Base-by-base conservation (phyloP, 2,888 invertebrate genomes). In the Drepanosiphum platanoidis region DNA sequence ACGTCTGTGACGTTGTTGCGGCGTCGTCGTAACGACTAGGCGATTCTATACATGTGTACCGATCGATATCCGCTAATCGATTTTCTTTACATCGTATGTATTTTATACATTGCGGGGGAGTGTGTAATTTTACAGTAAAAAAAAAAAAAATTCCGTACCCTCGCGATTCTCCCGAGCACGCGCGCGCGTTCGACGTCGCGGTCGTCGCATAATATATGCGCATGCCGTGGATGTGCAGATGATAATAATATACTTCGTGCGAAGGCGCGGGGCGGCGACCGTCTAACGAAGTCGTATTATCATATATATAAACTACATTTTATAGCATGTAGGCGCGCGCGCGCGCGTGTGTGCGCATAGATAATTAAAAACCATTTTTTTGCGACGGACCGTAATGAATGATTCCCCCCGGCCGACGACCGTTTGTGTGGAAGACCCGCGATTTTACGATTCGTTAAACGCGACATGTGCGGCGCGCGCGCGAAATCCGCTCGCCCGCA, bases 251-350 rank as follows among this genome's bases (percentile, higher is more conserved):
- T 42, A 42, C 42, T 5, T 42, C 5, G 5, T 42, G 42, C 11
- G 42, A 42, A 5, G 42, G 42, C 0, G 27, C 61, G 61, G 22
- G 30, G 34, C 39, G 15, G 36, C 30, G 64, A 9, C 27, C 39
- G 78, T 64, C 64, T 78, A 78, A 78, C 64, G 78, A 78, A 78
- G 64, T 78, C 18, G 30, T 32, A 78, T 64, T 78, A 64, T 36
- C 27, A 27, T 75, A 58, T 3, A 30, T 22, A 42, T n/a, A n/a
- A n/a, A n/a, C n/a, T n/a, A n/a, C n/a, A n/a, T n/a, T n/a, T n/a
- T n/a, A n/a, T n/a, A n/a, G n/a, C 13, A 36, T 36, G 15, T n/a
- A 34, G 1, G 11, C 7, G 46, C 22, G 7, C 39, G 39, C 42
- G 66, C 46, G 66, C 79, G 66, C 32, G n/a, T 32, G 64, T 27